Base-by-base conservation (phyloP, 2,888 invertebrate species). In the Lepidochrysops patricia region DNA sequence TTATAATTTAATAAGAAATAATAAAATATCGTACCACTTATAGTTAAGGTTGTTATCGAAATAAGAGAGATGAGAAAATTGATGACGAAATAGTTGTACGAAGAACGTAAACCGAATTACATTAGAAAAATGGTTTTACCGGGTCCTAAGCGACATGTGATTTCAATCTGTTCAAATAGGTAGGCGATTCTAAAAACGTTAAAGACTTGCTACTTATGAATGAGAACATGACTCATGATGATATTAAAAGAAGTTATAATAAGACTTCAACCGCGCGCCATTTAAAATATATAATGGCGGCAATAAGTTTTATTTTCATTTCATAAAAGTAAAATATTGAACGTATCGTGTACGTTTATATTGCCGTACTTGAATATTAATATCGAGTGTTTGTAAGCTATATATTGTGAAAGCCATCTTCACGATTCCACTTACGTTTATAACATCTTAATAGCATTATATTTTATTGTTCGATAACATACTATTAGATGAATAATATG, bases 211-310 rank as follows among this genome's bases (percentile, higher is more conserved):
- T 2, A 3, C 9, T 59, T 60, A 60, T 57, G 57, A 61, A 54
- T 54, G 54, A 19, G 15, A 26, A 13, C 29, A 29, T 57, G 48
- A 57, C 26, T 57, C 57, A 57, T 19, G 19, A 57, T 57, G 29
- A 29, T 48, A 57, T 57, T 43, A 43, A 57, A 48, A 57, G 43
- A 57, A 43, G n/a, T 37, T 26, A 43, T 43, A 57, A 27, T 26
- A 12, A 43, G 35, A 57, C 26, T 23, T 15, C 43, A 15, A 29
- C 29, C 12, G 35, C 27, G 34, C 23, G 13, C 12, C 26, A 4
- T 50, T 19, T 43, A 19, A 43, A 23, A 43, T 19, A 23, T 43
- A 19, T 23, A 19, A 43, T 23, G 7, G 29, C 43, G 0, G 12
- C 19, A 43, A 43, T 43, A 23, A 43, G 19, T 15, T 13, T 15